Base-by-base conservation (phyloP, 2,113 vertebrate genomes). In the Neodon shergylaensis region DNA sequence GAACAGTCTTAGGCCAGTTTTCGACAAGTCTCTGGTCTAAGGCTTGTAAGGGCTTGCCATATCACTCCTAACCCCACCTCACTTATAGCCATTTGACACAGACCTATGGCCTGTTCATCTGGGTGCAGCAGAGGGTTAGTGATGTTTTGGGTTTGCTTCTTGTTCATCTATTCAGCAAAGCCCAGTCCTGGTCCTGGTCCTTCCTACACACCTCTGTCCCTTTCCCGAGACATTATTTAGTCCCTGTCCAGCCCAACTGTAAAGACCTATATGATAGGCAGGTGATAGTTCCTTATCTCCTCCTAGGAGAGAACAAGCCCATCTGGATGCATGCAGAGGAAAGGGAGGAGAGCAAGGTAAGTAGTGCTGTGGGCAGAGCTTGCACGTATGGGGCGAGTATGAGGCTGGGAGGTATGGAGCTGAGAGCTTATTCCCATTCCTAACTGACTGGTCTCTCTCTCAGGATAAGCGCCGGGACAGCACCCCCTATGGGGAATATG, bases 241-340 rank as follows among this genome's bases (percentile, higher is more conserved):
- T 65, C 39, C 47, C 82, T 92, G 70, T 68, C 58, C 33, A 79
- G 77, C 24, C 42, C 47, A 49, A 16, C 10, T 78, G 39, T 61
- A 95, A 65, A 68, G 58, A 81, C 58, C 66, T 68, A 1, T 63
- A 1, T 63, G 28, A 44, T 36, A 91, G 85, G n/a, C 77, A 90
- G 54, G 24, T 94, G 54, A 95, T 36, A 17, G 7, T 83, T 28
- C 44, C 85, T 24, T 90, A 13, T 92, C n/a, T 88, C 14, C 78
- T 49, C 3, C 8, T 96, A 99, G 99, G 99, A 83, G 99, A 99
- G 95, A 99, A 99, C 97, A 99, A 99, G 94, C 99, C 99, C 1
- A 99, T 99, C 97, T 99, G 99, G 99, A 99, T 99, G 99, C 99
- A 99, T 0, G 99, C 99, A 13, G 99, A 99, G 97, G 99, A 99